Conservation (phyloP, 2,797 vertebrate species). For the Myotis findleyi region DNA sequence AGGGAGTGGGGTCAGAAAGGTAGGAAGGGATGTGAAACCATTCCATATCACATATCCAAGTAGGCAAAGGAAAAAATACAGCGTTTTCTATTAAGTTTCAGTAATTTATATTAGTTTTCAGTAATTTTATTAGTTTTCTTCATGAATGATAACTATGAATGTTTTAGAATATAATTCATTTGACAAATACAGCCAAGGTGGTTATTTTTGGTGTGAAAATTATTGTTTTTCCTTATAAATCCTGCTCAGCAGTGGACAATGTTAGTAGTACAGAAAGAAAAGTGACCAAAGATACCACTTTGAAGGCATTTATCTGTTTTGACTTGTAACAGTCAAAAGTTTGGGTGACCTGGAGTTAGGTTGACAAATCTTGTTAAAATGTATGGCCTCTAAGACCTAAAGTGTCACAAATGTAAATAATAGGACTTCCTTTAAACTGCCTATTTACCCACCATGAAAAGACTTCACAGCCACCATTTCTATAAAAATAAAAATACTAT, state of each 20-base stretch:
- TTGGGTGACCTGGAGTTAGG: not conserved
- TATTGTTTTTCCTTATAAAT: not conserved
- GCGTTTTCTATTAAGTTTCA: not conserved
- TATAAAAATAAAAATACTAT: slow-evolving; percentile 5
- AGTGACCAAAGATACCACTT: not conserved
- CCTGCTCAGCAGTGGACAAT: not conserved
- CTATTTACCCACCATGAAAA: not conserved
- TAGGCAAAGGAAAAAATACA: not conserved
- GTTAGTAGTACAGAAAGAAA: not conserved
- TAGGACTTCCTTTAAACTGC: not conserved
- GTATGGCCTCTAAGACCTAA: not conserved
- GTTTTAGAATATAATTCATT: not conserved
- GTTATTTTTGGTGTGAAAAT: not conserved
- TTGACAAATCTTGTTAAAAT: slow-evolving; percentile 37
- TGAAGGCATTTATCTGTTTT: slow-evolving; percentile 5
- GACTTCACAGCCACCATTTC: not conserved
- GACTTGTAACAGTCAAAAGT: not conserved
- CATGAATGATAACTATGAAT: not conserved
- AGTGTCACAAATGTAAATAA: not conserved
- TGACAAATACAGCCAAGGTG: not conserved
- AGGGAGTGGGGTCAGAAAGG: not conserved
- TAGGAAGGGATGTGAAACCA: not conserved
- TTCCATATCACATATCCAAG: not conserved
- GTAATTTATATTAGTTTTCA: not conserved
- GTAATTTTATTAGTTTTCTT: not conserved